These are phyloP conservation scores for Heterotilapia buettikoferi DNA, from an alignment of 2,113 vertebrate species.

Conservation along the genomic window DNA sequence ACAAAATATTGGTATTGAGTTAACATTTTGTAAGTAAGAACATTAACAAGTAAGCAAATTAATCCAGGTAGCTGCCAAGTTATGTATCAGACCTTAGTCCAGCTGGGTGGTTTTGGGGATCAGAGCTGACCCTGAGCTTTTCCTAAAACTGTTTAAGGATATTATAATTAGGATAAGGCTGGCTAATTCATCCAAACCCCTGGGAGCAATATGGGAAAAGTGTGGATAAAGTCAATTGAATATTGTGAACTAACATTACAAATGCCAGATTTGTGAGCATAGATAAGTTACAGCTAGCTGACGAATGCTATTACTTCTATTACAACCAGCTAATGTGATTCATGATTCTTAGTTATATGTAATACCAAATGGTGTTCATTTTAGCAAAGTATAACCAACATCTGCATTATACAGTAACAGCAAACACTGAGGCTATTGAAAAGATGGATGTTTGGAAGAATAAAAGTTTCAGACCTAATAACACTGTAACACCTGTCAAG, in stretches of 20 bases:
- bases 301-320: accelerated
- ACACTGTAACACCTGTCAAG: background rate
- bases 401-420: background rate
- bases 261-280: background rate
- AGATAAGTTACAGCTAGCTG: background rate
- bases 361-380: background rate
- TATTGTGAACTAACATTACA: background rate
- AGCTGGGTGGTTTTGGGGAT: background rate
- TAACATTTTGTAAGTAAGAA: background rate
- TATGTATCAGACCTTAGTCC: background rate
- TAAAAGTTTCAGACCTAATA: background rate
- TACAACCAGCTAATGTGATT: background rate
- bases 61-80: background rate
- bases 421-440: background rate
- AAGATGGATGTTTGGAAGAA: background rate
- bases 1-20: background rate
- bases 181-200: background rate
- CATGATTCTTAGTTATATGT: background rate
- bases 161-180: background rate
- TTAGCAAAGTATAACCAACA: background rate
- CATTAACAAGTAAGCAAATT: background rate
- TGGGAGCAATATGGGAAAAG: background rate
- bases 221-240: background rate
- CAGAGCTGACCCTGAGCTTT: background rate
- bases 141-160: background rate